Conservation (phyloP, 2,888 invertebrate genomes). For the Nemurella pictetii region DNA sequence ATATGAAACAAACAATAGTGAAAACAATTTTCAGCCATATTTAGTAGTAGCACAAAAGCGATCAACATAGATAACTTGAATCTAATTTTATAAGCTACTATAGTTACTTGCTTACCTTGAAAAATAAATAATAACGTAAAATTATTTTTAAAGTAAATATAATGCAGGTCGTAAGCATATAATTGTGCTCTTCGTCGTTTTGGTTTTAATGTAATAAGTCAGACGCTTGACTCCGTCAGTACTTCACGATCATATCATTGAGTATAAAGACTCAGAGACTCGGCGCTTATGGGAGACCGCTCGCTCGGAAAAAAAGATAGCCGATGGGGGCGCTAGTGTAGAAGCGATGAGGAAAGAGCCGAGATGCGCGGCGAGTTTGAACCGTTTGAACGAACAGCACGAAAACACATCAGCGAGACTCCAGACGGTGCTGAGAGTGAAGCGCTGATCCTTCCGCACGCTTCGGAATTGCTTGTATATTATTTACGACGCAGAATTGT, state of each 20-base stretch:
- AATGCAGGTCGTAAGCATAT: not conserved
- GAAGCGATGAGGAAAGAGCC: too few relatives aligned
- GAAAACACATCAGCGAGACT: too few relatives aligned
- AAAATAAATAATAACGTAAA: conserved; percentile 48
- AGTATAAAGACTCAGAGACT: too few relatives aligned
- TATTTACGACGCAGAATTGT: too few relatives aligned
- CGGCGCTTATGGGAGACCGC: too few relatives aligned
- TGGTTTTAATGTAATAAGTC: not conserved
- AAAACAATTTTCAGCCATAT: conserved; percentile 40
- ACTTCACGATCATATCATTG: not conserved
- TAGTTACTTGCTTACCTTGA: conserved; percentile 45
- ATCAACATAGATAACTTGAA: not conserved
- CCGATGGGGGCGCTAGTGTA: too few relatives aligned
- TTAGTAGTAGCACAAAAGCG: conserved; percentile 24
- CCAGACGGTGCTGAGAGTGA: too few relatives aligned
- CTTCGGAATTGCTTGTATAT: too few relatives aligned
- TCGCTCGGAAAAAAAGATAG: too few relatives aligned
- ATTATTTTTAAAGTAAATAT: not conserved
- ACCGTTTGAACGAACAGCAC: too few relatives aligned
- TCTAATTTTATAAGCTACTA: conserved; percentile 43
- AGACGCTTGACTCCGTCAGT: not conserved
- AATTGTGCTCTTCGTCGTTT: not conserved
- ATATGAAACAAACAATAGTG: conserved; percentile 39
- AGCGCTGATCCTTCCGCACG: too few relatives aligned
- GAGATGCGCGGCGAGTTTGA: too few relatives aligned